phyloP scores from a whole-genome alignment of 2,888 invertebrate species.

The Clanis bilineata region DNA sequence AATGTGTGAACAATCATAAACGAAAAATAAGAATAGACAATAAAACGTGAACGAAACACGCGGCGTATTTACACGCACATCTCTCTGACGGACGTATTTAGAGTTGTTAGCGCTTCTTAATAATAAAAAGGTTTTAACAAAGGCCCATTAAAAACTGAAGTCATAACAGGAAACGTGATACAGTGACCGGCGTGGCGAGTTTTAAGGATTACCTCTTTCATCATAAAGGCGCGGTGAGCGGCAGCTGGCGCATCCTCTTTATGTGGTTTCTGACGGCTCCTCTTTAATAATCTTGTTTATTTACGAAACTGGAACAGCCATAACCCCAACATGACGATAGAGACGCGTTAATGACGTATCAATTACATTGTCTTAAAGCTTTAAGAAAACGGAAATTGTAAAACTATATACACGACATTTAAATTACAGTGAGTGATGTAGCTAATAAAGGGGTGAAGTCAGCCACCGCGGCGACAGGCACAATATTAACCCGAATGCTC shows the following conservation, averaged over 20 bases:
- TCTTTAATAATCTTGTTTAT: constrained; percentile 79
- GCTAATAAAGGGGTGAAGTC: neutral
- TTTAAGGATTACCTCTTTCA: constrained; percentile 69
- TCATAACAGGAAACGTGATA: constrained; percentile 81
- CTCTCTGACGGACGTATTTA: constrained; percentile 57
- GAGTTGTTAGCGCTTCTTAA: constrained; percentile 66
- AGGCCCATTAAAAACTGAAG: constrained; percentile 76
- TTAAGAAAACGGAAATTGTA: constrained; percentile 1
- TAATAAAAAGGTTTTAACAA: constrained; percentile 70
- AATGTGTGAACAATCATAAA: constrained; percentile 51
- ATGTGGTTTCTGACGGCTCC: constrained; percentile 75
- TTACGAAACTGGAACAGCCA: constrained; percentile 69
- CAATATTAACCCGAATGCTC: constrained; percentile 12
- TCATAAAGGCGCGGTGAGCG: constrained; percentile 71
- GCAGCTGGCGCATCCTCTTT: constrained; percentile 75
- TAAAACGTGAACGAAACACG: constrained; percentile 50
- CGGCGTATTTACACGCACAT: constrained; percentile 50
- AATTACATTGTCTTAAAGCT: constrained; percentile 27
- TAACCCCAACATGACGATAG: constrained; percentile 59
- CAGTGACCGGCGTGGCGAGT: constrained; percentile 60
- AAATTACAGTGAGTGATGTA: neutral
- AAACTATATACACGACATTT: neutral
- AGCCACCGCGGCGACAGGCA: neutral
- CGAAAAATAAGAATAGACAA: constrained; percentile 50
- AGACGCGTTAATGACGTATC: constrained; percentile 50